Base-by-base conservation (phyloP, 92 coral and sea anemone species). In the Porites evermanni region DNA sequence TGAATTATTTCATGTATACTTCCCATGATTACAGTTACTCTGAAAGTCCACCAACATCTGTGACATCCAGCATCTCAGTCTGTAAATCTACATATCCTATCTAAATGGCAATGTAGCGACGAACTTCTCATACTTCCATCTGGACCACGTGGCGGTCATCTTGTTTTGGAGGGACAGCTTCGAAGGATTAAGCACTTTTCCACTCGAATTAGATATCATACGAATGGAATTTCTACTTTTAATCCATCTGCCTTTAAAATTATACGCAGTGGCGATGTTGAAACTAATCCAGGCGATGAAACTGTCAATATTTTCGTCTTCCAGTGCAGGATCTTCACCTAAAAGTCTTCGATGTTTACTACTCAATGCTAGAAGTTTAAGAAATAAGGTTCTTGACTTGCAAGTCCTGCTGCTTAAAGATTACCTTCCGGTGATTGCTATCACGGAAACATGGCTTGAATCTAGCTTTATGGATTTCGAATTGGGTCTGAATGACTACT, bases 401-500 rank as follows among this genome's bases (percentile, higher is more conserved):
- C 32, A 72, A 17, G 64, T 70, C 11, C 21, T 83, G 67, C 12
- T 60, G 47, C 10, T 72, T n/a, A 64, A 72, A 53, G 26, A 73
- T 29, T 44, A 59, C 74, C 4, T 73, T 38, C 88, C 88, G 12
- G 72, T 78, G 44, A 53, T 79, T 20, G 84, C 85, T 6, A 67
- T 86, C 12, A 86, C 89, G 8, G 89, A 16, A 29, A 75, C 32
- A 26, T 26, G 32, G 32, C 32, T 26, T 26, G 32, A 26, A 1
- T 26, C 32, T 26, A 26, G 32, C 54, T 79, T 72, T 29, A 71
- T 80, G 86, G 90, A 87, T 67, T 79, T 80, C 38, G 86, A 29
- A 87, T 67, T 87, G 80, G 81, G 82, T 60, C 51, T 72, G 51
- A 72, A 87, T n/a, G 86, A 87, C 53, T 73, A 87, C 72, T 69